Evolutionary conservation across 92 coral and sea anemone genomes (phyloP).

Genomic region (Phymanthus crucifer): DNA sequence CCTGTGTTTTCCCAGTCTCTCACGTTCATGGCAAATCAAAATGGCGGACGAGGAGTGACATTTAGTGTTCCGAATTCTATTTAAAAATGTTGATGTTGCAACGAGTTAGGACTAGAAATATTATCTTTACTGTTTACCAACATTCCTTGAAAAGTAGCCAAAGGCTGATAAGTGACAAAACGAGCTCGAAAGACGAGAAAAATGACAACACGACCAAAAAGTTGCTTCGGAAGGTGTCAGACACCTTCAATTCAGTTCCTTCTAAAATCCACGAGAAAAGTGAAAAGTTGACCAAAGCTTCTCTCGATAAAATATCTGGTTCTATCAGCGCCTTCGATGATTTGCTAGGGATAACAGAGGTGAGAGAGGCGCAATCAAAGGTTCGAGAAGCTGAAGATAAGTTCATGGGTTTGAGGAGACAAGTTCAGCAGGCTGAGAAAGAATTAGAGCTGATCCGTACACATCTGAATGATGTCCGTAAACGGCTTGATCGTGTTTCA

Average conservation of each 20-base stretch:
- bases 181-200: neutral
- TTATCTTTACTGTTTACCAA: neutral
- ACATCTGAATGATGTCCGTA: slow-evolving; percentile 77
- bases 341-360: slow-evolving; percentile 89
- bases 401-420: slow-evolving; percentile 73
- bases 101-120: neutral
- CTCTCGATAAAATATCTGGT: slow-evolving; percentile 50
- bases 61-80: neutral
- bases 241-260: slow-evolving; percentile 23
- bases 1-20: slow-evolving; percentile 31
- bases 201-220: neutral
- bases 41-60: slow-evolving; percentile 25
- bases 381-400: slow-evolving; percentile 85
- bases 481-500: slow-evolving; percentile 83
- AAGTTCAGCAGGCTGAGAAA: slow-evolving; percentile 65
- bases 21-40: slow-evolving; percentile 21
- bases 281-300: slow-evolving; percentile 25
- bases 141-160: neutral
- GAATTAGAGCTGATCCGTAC: slow-evolving; percentile 61
- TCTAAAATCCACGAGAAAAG: slow-evolving; percentile 34
- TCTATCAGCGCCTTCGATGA: slow-evolving; percentile 70
- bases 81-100: slow-evolving; percentile 10
- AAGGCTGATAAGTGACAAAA: neutral
- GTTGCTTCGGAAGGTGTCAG: slow-evolving; percentile 41
- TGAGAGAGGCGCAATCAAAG: slow-evolving; percentile 74